These are phyloP conservation scores for Peromyscus nudipes DNA, from an alignment of 2,797 vertebrate species.

Conservation along the genomic window DNA sequence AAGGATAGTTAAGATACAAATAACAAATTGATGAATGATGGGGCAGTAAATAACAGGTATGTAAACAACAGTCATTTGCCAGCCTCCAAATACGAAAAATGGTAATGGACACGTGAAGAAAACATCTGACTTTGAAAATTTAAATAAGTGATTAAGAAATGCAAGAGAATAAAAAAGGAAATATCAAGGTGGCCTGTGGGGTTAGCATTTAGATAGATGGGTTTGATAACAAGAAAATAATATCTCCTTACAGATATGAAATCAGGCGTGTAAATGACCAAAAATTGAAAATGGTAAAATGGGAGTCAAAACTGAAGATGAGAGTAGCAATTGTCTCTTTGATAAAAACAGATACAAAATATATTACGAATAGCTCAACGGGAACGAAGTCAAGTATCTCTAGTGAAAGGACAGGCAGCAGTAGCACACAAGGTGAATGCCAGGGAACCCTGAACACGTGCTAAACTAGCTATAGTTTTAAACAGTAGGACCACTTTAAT, in stretches of 20 bases:
- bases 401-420: neutral
- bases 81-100: neutral
- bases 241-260: neutral
- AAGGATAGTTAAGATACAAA: neutral
- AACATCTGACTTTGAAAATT: neutral
- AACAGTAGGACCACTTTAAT: neutral
- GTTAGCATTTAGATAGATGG: neutral
- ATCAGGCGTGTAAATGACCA: neutral
- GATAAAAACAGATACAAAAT: neutral
- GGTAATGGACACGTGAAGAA: neutral
- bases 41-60: neutral
- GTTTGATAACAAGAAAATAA: neutral
- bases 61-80: neutral
- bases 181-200: neutral
- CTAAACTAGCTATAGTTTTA: neutral
- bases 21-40: neutral
- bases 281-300: neutral
- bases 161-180: neutral
- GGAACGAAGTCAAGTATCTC: neutral
- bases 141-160: neutral
- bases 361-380: neutral
- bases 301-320: neutral
- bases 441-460: neutral
- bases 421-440: neutral
- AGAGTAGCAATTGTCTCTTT: neutral